Percentiles rank a stretch among this genome's conserved stretches.
phyloP scores from a whole-genome alignment of 2,113 vertebrate species.

The Girardinichthys multiradiatus region DNA sequence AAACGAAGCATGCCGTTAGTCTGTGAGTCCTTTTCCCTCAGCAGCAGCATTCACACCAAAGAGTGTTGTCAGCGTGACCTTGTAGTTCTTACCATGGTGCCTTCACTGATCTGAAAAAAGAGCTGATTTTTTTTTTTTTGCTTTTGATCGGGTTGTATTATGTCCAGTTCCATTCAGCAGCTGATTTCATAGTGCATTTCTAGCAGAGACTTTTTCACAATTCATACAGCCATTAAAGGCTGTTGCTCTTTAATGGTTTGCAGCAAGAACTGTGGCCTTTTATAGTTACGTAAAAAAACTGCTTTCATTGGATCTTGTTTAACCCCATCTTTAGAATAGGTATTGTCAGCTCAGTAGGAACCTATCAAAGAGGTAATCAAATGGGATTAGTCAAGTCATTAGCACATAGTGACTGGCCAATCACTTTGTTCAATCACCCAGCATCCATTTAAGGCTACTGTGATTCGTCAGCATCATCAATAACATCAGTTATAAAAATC shows the following conservation, averaged over 20 bases:
- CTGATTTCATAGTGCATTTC: not conserved
- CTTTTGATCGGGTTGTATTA: not conserved
- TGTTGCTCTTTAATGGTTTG: not conserved
- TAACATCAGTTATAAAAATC: too few species aligned
- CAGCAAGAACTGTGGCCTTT: not conserved
- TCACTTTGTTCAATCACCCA: not conserved
- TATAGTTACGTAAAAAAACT: not conserved
- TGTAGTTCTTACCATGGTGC: not conserved
- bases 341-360: too few species aligned
- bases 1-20: too few species aligned
- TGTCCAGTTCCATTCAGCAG: not conserved
- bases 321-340: not conserved
- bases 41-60: not conserved
- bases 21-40: not conserved
- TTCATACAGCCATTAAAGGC: not conserved
- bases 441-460: too few species aligned
- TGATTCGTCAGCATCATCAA: too few species aligned
- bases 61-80: not conserved
- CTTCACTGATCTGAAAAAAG: not conserved
- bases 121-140: too few species aligned
- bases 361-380: too few species aligned
- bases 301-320: not conserved
- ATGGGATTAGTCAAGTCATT: too few species aligned
- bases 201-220: too few species aligned
- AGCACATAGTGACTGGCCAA: too few species aligned